Evolutionary conservation across 2,113 vertebrate species (phyloP), one percentile per base, ranked within the genome.

Genomic region (Cairina moschata): DNA sequence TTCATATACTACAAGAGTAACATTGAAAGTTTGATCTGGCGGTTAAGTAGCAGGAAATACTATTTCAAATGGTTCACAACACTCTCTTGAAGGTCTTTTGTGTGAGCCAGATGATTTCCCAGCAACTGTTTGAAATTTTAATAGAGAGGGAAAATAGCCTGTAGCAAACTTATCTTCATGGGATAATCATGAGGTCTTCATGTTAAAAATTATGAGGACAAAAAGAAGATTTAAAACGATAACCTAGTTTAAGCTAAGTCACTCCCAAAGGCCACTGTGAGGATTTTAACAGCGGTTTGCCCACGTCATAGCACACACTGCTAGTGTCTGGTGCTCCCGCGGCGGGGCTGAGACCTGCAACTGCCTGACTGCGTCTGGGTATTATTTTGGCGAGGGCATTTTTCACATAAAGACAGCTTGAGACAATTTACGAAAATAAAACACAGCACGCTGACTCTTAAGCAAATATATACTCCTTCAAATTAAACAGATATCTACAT

Each of bases 91-190:
- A 92, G 80, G 86, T 28, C 12, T 8, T 74, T 73, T 87, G 72
- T 28, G 83, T 31, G 86, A 12, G 86, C 83, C 88, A 92, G 73
- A 79, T 88, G 91, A 94, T 82, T 75, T 58, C 86, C 56, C 55
- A 88, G 65, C 1, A 82, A 83, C 42, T 29, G 52, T 31, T 11
- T 66, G 60, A 52, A 80, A 77, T 16, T 40, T 18, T 38, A 83
- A 71, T 1, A 18, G 29, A 63, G 52, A 81, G 21, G 20, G 65
- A 65, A 74, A 93, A n/a, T 5, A 75, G 68, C 56, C 72, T 68
- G 59, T 9, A 21, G 0, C n/a, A 31, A 85, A 69, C 14, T 5
- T 6, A 23, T 32, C 69, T 40, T 31, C 3, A 5, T 9, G 31
- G 42, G 17, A 32, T 32, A 52, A 78, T 29, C 0, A 67, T 6